Percentiles rank a stretch among this genome's conserved stretches.
Conservation (phyloP, 64 coral and sea anemone genomes). For the Acropora tenuis region DNA sequence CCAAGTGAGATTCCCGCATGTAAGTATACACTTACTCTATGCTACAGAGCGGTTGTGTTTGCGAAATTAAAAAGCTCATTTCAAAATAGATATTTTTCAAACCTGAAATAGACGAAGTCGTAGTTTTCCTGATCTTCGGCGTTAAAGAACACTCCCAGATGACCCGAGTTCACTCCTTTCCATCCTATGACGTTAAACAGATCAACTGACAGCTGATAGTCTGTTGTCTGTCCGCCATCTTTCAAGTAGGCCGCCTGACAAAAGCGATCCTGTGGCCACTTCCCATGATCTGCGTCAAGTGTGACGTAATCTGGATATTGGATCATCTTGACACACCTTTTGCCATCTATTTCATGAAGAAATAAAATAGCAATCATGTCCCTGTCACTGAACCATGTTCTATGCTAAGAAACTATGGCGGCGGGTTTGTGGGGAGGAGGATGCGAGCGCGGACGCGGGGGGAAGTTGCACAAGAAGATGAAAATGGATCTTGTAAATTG, state of each 20-base stretch:
- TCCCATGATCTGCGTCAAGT: constrained; percentile 14
- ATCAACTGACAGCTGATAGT: constrained; percentile 8
- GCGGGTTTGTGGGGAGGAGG: no score
- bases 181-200: constrained; percentile 28
- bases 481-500: no score
- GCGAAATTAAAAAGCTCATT: no score
- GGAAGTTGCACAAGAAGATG: no score
- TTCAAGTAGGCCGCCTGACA: not conserved
- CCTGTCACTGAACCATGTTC: no score
- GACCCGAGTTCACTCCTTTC: not conserved
- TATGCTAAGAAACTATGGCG: no score
- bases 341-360: not conserved
- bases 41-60: no score
- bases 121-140: constrained; percentile 43
- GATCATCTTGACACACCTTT: not conserved
- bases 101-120: constrained; percentile 43
- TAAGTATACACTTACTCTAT: no score
- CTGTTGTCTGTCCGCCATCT: not conserved
- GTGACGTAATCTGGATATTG: not conserved
- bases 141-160: constrained; percentile 15
- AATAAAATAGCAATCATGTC: no score
- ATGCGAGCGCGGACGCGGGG: no score
- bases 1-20: no score
- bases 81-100: not conserved
- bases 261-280: constrained; percentile 23